phyloP scores from a whole-genome alignment of 2,797 vertebrate genomes.

The Morelia viridis region DNA sequence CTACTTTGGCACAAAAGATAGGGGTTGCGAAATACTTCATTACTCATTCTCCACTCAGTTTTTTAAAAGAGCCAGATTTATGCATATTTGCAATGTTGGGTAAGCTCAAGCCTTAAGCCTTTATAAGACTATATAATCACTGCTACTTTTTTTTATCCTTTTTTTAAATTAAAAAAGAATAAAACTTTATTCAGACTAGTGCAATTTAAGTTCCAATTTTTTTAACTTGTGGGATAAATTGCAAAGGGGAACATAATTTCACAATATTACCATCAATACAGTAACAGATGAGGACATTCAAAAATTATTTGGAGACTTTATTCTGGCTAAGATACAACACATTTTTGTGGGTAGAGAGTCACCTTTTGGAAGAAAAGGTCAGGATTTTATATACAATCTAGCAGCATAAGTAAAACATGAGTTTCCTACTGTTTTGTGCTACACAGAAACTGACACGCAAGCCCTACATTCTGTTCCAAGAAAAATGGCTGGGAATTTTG shows the following conservation, averaged over 20 bases:
- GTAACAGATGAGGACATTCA: not conserved
- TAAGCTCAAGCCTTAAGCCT: not conserved
- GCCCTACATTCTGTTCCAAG: not conserved
- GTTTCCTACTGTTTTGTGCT: not conserved
- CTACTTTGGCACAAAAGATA: not conserved
- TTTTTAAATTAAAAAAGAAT: not conserved
- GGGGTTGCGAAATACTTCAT: not conserved
- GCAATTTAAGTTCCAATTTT: not conserved
- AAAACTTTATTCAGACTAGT: not conserved
- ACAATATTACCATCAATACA: not conserved
- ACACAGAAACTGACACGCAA: not conserved
- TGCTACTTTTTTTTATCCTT: not conserved
- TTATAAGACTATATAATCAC: not conserved
- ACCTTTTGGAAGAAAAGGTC: not conserved
- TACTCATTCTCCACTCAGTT: not conserved
- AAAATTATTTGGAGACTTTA: not conserved
- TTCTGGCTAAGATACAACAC: not conserved
- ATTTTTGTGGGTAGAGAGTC: not conserved
- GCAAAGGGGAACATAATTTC: not conserved
- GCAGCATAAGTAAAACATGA: not conserved
- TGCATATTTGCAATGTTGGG: not conserved
- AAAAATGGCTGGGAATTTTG: not conserved
- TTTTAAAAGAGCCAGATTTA: not conserved
- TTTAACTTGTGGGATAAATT: not conserved
- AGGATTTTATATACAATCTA: not conserved